A percentile compares a stretch with the other conserved stretches of the same genome.
Evolutionary conservation across 2,113 vertebrate species (phyloP).

Genomic region (Dasypus novemcinctus): DNA sequence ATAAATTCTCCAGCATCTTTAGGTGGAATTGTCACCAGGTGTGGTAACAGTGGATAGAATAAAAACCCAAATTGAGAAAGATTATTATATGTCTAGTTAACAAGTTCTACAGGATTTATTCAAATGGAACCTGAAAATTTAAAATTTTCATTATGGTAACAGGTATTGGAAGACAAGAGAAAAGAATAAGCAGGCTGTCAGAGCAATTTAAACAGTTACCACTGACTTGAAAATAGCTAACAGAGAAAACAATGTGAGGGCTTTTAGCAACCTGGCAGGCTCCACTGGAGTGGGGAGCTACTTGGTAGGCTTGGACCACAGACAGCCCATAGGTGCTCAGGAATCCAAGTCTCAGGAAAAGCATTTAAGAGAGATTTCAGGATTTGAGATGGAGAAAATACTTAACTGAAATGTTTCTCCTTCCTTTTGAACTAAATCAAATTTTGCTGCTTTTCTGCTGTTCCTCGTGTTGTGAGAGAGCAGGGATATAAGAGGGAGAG

Average conservation of each 20-base stretch:
- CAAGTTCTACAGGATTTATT: constrained; percentile 20
- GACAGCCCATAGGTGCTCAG: background rate
- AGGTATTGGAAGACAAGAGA: background rate
- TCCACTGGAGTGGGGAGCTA: too few relatives aligned
- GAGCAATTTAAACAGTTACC: constrained; percentile 31
- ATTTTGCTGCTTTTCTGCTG: background rate
- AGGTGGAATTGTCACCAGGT: constrained; percentile 37
- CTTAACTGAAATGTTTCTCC: background rate
- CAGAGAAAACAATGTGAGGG: background rate
- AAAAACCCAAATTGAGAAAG: constrained; percentile 54
- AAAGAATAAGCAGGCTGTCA: background rate
- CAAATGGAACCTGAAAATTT: constrained; percentile 32
- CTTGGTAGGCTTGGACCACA: background rate
- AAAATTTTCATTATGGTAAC: constrained; percentile 28
- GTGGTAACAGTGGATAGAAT: constrained; percentile 35
- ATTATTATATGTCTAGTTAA: background rate
- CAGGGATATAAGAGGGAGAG: background rate
- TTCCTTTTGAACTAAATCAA: background rate
- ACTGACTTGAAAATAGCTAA: background rate
- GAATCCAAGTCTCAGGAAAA: background rate
- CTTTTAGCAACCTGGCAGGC: background rate
- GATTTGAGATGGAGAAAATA: background rate
- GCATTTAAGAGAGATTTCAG: background rate
- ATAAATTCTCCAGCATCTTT: background rate
- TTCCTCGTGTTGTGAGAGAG: background rate